A percentile compares a stretch with the other conserved stretches of the same genome.
These are phyloP conservation scores for Gorsachius magnificus DNA, from an alignment of 2,797 vertebrate species.

Conservation along the genomic window DNA sequence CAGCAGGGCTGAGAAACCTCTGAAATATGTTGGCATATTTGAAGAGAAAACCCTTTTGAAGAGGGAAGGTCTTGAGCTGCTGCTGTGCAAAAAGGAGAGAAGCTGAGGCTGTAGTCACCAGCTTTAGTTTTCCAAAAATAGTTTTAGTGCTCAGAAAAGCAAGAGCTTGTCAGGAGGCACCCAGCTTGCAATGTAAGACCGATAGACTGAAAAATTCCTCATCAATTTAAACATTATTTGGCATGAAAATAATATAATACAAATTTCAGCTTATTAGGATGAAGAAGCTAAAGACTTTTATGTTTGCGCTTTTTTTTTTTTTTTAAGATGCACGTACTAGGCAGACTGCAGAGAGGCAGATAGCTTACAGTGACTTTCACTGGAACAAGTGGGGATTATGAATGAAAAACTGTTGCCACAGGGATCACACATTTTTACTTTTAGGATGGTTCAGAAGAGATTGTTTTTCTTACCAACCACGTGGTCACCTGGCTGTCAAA, in stretches of 20 bases:
- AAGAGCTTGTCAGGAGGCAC: background rate
- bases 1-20: background rate
- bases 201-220: background rate
- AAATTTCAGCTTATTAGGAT: background rate
- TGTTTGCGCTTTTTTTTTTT: background rate
- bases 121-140: background rate
- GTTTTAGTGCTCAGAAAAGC: background rate
- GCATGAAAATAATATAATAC: background rate
- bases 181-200: background rate
- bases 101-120: background rate
- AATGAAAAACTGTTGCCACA: background rate
- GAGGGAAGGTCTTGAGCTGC: background rate
- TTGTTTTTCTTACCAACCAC: background rate
- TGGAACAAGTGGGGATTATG: background rate
- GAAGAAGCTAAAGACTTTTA: background rate
- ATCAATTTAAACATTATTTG: background rate
- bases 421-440: background rate
- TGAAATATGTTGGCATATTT: background rate
- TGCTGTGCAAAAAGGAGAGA: background rate
- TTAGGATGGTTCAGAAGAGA: background rate
- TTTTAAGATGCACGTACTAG: background rate
- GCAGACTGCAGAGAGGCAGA: background rate
- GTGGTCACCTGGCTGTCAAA: background rate
- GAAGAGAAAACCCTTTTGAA: background rate
- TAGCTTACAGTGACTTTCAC: background rate